Evolutionary conservation across 2,797 vertebrate species (phyloP).

Genomic region (Tapirus indicus): DNA sequence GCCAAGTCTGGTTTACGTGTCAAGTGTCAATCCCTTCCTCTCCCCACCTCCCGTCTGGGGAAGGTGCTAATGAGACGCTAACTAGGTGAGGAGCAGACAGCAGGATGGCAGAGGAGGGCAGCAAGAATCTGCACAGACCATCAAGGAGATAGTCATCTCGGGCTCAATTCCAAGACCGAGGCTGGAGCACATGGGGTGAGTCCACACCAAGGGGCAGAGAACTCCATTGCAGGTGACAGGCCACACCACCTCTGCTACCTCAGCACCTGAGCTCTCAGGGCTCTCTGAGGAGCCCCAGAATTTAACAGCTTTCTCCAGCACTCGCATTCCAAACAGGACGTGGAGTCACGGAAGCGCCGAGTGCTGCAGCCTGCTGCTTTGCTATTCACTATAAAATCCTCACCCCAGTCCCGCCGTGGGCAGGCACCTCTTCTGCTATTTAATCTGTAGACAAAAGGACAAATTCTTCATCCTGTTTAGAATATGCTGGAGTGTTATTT

Average conservation of each 20-base stretch:
- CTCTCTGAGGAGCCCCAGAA: neutral
- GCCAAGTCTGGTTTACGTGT: neutral
- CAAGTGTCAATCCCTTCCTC: too few species aligned
- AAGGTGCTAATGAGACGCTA: constrained; percentile 41
- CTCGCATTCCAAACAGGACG: neutral
- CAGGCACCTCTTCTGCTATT: constrained; percentile 59
- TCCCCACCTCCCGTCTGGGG: neutral
- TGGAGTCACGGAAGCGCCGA: neutral
- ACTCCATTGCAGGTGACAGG: neutral
- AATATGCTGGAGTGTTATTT: constrained; percentile 52
- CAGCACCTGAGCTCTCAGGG: neutral
- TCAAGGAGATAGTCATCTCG: accelerated
- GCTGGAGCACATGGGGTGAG: neutral
- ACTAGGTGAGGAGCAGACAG: neutral
- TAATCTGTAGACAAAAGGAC: constrained; percentile 66
- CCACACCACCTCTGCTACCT: neutral
- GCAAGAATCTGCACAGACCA: neutral
- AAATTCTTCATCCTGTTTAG: constrained; percentile 67
- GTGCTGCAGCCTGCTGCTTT: neutral
- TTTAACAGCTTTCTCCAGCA: neutral
- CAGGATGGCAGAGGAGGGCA: neutral
- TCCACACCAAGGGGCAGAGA: neutral
- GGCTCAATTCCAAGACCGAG: neutral
- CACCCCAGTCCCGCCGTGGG: neutral
- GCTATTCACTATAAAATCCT: constrained; percentile 68